Base-by-base conservation (phyloP, 1,140 invertebrate species). In the Heliconius himera region DNA sequence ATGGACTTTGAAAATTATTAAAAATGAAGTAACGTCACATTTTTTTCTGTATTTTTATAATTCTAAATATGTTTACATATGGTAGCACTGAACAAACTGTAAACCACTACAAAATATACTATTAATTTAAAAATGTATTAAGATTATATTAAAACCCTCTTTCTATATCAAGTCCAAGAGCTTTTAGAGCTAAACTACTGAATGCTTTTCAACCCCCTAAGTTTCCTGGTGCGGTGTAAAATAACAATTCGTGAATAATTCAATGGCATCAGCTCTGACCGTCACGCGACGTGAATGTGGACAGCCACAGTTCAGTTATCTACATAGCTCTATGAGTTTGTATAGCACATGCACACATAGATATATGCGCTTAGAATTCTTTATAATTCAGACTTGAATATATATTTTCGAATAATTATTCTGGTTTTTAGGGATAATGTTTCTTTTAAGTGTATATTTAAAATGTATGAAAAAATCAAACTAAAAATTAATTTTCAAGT, bases 161-260 rank as follows among this genome's bases (percentile, higher is more conserved):
- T 46, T 46, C 41, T 46, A 46, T 46, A 46, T 66, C 22, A 1
- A 66, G 13, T 13, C 26, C 3, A 66, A 29, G 26, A 66, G 60
- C 60, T 29, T 66, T 66, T 66, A 66, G 9, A 66, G 60, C 11
- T 11, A 29, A 66, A 66, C 11, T 66, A 29, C 60, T 66, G 60
- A 66, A 66, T 66, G 60, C 29, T 66, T 66, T 29, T 26, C 54
- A 26, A 11, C 9, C 9, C 60, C 11, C 11, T 16, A 66, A 66
- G 60, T 13, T 66, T 66, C 60, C 60, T 29, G 60, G 60, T 18
- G 60, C 60, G 13, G 22, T 66, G 56, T 66, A 66, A 66, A 29
- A 66, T 66, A 66, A 66, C 60, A 66, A 66, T 66, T 66, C 60
- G 60, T 66, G 60, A 66, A 66, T 66, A 66, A 66, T 66, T 66